phyloP scores from a whole-genome alignment of 2,113 vertebrate genomes.

The Rhabdomys dilectus region DNA sequence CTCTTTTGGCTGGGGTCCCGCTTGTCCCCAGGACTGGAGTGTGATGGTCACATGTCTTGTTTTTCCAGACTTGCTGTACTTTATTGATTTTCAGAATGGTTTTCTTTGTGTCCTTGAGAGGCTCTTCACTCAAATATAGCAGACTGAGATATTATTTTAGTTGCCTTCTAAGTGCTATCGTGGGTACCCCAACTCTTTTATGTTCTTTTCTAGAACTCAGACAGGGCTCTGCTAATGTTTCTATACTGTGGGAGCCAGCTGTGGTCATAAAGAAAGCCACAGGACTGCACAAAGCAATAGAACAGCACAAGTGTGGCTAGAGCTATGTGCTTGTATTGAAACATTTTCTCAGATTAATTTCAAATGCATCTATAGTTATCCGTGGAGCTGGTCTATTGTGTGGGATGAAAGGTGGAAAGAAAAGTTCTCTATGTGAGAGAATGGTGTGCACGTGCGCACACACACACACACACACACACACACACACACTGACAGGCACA shows the following conservation, averaged over 20 bases:
- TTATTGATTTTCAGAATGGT: constrained; percentile 28
- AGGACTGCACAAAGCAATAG: not conserved
- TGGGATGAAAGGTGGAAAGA: not conserved
- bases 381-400: not conserved
- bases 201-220: not conserved
- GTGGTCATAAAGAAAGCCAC: not conserved
- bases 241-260: not conserved
- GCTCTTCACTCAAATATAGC: not conserved
- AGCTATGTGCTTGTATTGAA: not conserved
- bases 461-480: not conserved
- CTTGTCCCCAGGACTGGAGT: not conserved
- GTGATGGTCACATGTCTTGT: not conserved
- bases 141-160: not conserved
- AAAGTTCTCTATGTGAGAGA: not conserved
- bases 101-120: constrained; percentile 58
- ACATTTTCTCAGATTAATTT: not conserved
- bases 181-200: not conserved
- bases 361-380: not conserved
- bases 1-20: not conserved
- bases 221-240: not conserved
- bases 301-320: not conserved
- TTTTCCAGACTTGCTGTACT: not conserved
- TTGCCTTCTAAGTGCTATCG: not conserved
- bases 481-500: too few species aligned
- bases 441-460: too few species aligned